Evolutionary conservation across 2,797 vertebrate genomes (phyloP).

Genomic region (Novumbra hubbsi): DNA sequence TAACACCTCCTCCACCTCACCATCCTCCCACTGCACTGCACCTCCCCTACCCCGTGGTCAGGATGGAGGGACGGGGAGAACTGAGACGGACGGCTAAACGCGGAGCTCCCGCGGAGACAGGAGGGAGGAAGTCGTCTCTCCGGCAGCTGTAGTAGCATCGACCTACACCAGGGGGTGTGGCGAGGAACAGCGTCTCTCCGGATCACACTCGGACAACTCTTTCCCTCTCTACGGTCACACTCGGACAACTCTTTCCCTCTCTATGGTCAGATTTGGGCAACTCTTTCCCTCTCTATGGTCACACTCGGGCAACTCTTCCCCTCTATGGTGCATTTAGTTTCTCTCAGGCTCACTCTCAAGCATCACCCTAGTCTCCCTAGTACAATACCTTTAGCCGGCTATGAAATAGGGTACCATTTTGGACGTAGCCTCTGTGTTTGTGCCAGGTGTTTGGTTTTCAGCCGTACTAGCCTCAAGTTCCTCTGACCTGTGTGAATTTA

Average conservation of each 20-base stretch:
- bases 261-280: background rate
- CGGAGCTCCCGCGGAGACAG: constrained; percentile 10
- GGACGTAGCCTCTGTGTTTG: background rate
- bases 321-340: background rate
- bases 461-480: background rate
- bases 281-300: background rate
- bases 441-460: background rate
- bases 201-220: background rate
- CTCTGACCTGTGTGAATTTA: background rate
- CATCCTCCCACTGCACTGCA: constrained; percentile 29
- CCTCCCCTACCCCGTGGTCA: constrained; percentile 52
- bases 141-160: background rate
- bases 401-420: background rate
- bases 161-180: background rate
- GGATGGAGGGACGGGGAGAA: constrained; percentile 31
- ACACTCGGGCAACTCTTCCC: background rate
- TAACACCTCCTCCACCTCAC: constrained; percentile 69
- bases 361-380: background rate
- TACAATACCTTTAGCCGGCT: background rate
- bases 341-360: background rate
- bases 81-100: constrained; percentile 14
- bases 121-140: constrained; percentile 6
- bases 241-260: background rate
- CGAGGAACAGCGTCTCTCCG: background rate
- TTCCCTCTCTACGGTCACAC: background rate